These are phyloP conservation scores for Hypolimnas misippus DNA, from an alignment of 2,888 invertebrate species.

Conservation along the genomic window DNA sequence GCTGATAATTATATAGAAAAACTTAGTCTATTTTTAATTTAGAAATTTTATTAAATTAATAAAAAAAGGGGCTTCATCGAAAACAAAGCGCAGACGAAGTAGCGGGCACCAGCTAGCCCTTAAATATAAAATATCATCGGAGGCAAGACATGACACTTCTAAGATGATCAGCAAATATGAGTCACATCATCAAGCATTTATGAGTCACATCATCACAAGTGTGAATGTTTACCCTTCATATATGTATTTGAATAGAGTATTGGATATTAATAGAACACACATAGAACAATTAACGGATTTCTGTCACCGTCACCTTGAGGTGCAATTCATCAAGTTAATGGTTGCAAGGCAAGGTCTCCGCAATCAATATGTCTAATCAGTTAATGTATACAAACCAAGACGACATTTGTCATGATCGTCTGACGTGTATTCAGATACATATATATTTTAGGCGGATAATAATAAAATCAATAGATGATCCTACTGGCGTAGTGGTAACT, in stretches of 20 bases:
- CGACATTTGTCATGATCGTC: conserved; percentile 21
- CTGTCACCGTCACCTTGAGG: conserved; percentile 35
- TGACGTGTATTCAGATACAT: conserved; percentile 10
- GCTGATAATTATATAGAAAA: too few species aligned
- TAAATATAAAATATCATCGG: too few species aligned
- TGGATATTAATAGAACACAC: conserved; percentile 12
- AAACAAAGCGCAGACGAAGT: too few species aligned
- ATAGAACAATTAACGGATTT: conserved; percentile 25
- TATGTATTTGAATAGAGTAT: not conserved
- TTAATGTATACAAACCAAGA: conserved; percentile 32
- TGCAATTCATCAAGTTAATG: conserved; percentile 40
- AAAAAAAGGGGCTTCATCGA: too few species aligned
- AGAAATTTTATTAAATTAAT: too few species aligned
- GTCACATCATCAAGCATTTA: too few species aligned
- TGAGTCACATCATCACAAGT: too few species aligned
- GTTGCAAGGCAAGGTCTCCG: conserved; percentile 25
- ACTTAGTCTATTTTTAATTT: too few species aligned
- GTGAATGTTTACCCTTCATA: not conserved
- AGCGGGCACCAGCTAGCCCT: too few species aligned
- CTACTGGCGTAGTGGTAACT: too few species aligned
- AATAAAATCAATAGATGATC: conserved; percentile 3
- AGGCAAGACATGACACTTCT: too few species aligned
- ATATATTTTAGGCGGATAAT: not conserved
- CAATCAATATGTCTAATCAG: conserved; percentile 42
- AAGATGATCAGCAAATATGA: too few species aligned